Evolutionary conservation across 2,888 invertebrate genomes (phyloP), one percentile per base, ranked within the genome.

Genomic region (Calephelis perditalis): DNA sequence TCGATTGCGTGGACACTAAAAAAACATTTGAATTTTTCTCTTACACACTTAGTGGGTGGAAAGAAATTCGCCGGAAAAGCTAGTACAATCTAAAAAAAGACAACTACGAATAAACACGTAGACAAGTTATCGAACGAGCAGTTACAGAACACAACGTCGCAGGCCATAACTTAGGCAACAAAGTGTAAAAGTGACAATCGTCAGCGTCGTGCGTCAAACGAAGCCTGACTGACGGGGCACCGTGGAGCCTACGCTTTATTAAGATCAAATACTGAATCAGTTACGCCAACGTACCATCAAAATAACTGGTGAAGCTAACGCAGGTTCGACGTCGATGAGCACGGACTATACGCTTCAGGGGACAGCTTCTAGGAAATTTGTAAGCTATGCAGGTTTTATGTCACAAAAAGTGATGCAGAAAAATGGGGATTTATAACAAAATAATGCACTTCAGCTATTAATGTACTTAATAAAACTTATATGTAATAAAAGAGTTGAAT

Each of bases 281-380:
- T 75, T 75, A 76, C 76, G 78, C 77, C 74, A 73, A 74, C 73
- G 72, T 69, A 71, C 70, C 69, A 69, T 66, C 71, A 67, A 76
- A 71, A 73, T 73, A 74, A 68, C 71, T 71, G 65, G 71, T 68
- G 71, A 67, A 63, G 73, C 71, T 74, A 74, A 73, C 71, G 67
- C 67, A 71, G 65, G 71, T 69, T 67, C 67, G 65, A 67, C 68
- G 71, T 63, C 68, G 64, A 63, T 66, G 68, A 68, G 66, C 74
- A 75, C 73, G 71, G 66, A 65, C 75, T 71, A 62, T 65, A 72
- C 70, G 74, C 74, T 81, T 82, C 79, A 78, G 70, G 75, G 78
- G 80, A 81, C 73, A 74, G 66, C 74, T 69, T 72, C 74, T 75
- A 78, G 71, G 73, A 49, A 60, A 37, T 52, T 37, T 59, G 47